These are phyloP conservation scores for Poecilus cupreus DNA, from an alignment of 2,888 invertebrate species.

Conservation along the genomic window DNA sequence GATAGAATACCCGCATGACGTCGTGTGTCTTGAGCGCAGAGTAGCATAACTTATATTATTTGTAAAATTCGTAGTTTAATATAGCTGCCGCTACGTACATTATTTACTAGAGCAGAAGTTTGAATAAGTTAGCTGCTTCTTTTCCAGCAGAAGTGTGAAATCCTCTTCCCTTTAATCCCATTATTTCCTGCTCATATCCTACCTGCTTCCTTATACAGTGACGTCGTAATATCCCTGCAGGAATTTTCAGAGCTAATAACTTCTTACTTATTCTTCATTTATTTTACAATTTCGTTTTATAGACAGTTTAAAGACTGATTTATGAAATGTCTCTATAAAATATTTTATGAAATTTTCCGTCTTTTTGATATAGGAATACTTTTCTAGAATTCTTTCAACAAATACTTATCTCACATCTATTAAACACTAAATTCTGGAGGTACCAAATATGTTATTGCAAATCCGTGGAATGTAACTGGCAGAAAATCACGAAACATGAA, in stretches of 20 bases:
- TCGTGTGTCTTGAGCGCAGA: background rate
- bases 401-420: background rate
- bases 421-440: no score
- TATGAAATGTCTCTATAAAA: constrained; percentile 47
- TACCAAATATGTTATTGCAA: no score
- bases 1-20: background rate
- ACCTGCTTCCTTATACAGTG: constrained; percentile 33
- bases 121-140: constrained; percentile 45
- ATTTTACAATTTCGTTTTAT: constrained; percentile 51
- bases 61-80: constrained; percentile 11
- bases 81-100: background rate
- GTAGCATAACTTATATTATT: background rate
- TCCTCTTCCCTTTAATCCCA: constrained; percentile 53
- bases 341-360: constrained; percentile 28
- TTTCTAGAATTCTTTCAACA: background rate
- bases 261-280: constrained; percentile 54
- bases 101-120: constrained; percentile 39
- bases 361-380: constrained; percentile 10
- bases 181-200: constrained; percentile 56
- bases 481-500: no score
- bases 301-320: constrained; percentile 50
- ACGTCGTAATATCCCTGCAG: constrained; percentile 11
- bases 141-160: constrained; percentile 42
- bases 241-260: constrained; percentile 44
- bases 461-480: no score